Percentiles rank a stretch among this genome's conserved stretches.
Evolutionary conservation across 2,888 invertebrate species (phyloP).

Genomic region (Phlogophora meticulosa): DNA sequence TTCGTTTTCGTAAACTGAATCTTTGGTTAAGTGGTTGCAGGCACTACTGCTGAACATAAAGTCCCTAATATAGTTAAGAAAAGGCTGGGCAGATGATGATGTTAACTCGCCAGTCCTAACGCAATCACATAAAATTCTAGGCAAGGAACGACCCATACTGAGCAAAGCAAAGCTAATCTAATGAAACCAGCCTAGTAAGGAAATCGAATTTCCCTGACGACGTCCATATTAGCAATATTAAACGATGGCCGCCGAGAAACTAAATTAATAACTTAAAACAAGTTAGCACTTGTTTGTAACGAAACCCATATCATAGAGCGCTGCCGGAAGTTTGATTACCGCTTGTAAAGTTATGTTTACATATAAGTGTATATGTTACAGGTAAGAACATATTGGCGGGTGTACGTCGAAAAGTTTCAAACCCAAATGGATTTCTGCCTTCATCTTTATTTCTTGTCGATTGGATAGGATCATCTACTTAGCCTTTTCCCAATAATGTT

Average conservation of each 20-base stretch:
- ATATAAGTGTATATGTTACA: background rate
- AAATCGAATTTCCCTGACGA: constrained; percentile 47
- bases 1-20: no score
- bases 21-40: no score
- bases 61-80: no score
- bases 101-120: background rate
- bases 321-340: constrained; percentile 42
- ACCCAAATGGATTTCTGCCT: no score
- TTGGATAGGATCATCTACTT: no score
- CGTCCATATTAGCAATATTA: constrained; percentile 23
- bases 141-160: background rate
- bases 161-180: constrained; percentile 10
- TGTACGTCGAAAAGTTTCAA: background rate
- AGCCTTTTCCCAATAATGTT: no score
- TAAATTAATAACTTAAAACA: constrained; percentile 51
- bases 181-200: constrained; percentile 7
- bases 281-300: constrained; percentile 53
- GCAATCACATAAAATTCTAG: background rate
- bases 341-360: constrained; percentile 6
- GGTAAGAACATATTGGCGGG: background rate
- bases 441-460: no score
- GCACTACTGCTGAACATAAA: no score
- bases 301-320: constrained; percentile 41
- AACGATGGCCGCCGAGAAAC: constrained; percentile 17
- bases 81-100: no score